Percentiles rank a stretch among this genome's conserved stretches.
Evolutionary conservation across 2,113 vertebrate species (phyloP).

Genomic region (Halichoerus grypus): DNA sequence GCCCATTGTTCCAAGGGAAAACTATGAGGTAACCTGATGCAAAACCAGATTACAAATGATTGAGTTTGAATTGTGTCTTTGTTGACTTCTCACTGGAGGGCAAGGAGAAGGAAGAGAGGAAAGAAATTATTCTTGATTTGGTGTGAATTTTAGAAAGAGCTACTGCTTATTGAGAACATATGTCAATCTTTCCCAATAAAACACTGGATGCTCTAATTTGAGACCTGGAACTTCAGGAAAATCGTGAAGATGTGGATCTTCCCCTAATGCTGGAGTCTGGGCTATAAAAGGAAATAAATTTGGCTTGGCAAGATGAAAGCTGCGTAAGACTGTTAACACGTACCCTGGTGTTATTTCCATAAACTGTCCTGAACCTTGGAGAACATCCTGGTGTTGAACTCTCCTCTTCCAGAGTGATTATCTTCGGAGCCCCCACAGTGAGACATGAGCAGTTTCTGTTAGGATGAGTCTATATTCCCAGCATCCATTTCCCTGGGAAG

Average conservation of each 20-base stretch:
- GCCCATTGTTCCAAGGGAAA: not conserved
- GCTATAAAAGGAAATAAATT: not conserved
- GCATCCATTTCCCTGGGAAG: not conserved
- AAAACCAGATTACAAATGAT: not conserved
- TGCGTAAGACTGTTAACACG: rapidly evolving
- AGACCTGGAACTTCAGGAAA: not conserved
- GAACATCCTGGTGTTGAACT: not conserved
- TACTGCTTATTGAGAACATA: not conserved
- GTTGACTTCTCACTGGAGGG: not conserved
- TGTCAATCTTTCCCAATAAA: not conserved
- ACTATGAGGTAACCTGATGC: not conserved
- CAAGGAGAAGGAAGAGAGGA: not conserved
- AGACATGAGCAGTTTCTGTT: not conserved
- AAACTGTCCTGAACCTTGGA: not conserved
- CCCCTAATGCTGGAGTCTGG: not conserved
- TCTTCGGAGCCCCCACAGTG: not conserved
- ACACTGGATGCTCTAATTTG: not conserved
- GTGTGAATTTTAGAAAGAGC: not conserved
- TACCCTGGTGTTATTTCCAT: too few relatives aligned
- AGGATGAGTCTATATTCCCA: not conserved
- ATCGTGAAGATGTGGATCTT: not conserved
- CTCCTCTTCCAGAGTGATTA: not conserved
- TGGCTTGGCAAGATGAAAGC: not conserved
- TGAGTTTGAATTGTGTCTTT: not conserved
- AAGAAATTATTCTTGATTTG: not conserved